Base-by-base conservation (phyloP, 2,113 vertebrate genomes). In the Cacatua alba region DNA sequence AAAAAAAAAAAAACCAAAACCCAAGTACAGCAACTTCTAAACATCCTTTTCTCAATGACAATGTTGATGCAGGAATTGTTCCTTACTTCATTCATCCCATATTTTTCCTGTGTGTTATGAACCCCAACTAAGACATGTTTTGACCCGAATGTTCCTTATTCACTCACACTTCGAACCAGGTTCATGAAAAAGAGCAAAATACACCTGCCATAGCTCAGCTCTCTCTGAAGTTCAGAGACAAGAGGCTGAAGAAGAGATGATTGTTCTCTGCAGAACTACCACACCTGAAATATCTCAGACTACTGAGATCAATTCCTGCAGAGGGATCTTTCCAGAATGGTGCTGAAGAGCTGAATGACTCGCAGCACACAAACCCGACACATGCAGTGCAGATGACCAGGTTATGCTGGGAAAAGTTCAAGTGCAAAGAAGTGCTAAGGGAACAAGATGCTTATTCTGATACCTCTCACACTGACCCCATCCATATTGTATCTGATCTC, bases 301-400 rank as follows among this genome's bases (percentile, higher is more conserved):
- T 11, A 23, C 63, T n/a, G 48, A 1, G 1, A 64, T 26, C 8
- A 0, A 28, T 29, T 29, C 16, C 5, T 3, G 5, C n/a, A 33
- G 35, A 49, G 23, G 59, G 5, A 77, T 23, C 67, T 62, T 7
- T 39, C 68, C 71, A 77, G 20, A 63, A 53, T 0, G n/a, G 25
- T 21, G n/a, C 63, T 74, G 29, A 59, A 86, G 41, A 72, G n/a
- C 31, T n/a, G 16, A 18, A 57, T 23, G 14, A 64, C 28, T 19
- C 25, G 29, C 8, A 3, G 70, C 84, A 78, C 59, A 48, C n/a
- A 65, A 75, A 13, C n/a, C 18, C 53, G 12, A 1, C 33, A 4
- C 13, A 6, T 4, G 33, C 48, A 20, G 43, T 2, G 17, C 11
- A 67, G n/a, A 31, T 5, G 11, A 52, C 21, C 52, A 59, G 15